phyloP scores from a whole-genome alignment of 1,140 invertebrate species.

The Neocloeon triangulifer region DNA sequence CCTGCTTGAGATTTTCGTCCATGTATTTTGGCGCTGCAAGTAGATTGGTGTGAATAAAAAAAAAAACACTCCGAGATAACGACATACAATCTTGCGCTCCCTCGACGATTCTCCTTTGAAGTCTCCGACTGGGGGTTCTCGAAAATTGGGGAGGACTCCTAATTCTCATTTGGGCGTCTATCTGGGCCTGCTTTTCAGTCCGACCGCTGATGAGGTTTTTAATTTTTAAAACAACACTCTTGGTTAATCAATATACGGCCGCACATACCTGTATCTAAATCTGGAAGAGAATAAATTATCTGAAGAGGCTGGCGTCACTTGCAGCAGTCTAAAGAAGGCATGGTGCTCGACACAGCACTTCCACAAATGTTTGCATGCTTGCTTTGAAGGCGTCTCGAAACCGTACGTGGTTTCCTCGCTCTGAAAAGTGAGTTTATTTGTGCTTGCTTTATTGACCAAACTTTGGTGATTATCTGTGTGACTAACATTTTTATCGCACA shows the following conservation, averaged over 20 bases:
- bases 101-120: slow-evolving; percentile 52
- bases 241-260: slow-evolving; percentile 13
- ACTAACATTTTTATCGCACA: slow-evolving; percentile 87
- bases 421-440: slow-evolving; percentile 21
- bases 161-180: slow-evolving; percentile 30
- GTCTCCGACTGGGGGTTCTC: slow-evolving; percentile 68
- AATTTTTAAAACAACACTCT: neutral
- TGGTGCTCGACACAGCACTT: slow-evolving; percentile 97
- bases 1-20: slow-evolving; percentile 21
- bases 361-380: slow-evolving; percentile 94
- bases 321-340: slow-evolving; percentile 86
- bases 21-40: slow-evolving; percentile 27
- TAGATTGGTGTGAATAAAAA: too few species aligned
- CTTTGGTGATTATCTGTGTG: slow-evolving; percentile 2
- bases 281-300: slow-evolving; percentile 36
- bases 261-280: slow-evolving; percentile 45
- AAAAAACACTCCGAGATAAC: neutral
- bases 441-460: neutral
- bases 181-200: slow-evolving; percentile 34
- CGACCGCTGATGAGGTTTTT: slow-evolving; percentile 40
- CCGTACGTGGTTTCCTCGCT: slow-evolving; percentile 90
- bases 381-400: slow-evolving; percentile 80
- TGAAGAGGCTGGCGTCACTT: slow-evolving; percentile 28
- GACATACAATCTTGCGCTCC: slow-evolving; percentile 26
- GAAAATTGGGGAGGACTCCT: slow-evolving; percentile 60